Evolutionary conservation across 2,888 invertebrate genomes (phyloP).

Genomic region (Rhingia rostrata): DNA sequence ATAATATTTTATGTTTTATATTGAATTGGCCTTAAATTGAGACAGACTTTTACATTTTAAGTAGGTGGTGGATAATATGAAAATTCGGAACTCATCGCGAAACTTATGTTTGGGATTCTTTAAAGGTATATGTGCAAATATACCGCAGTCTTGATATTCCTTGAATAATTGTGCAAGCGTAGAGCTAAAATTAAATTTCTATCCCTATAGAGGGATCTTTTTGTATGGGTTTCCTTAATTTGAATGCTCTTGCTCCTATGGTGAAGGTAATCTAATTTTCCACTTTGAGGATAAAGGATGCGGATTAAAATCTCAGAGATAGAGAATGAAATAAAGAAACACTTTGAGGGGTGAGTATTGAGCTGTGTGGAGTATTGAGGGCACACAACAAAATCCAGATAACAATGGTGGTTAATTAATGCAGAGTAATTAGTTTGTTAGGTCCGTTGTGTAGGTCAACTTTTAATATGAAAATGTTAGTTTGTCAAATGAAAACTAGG

Average conservation of each 20-base stretch:
- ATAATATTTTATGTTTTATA: constrained; percentile 26
- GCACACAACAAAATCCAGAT: constrained; percentile 27
- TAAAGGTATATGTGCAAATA: background rate
- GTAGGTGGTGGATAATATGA: background rate
- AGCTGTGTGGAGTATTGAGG: constrained; percentile 20
- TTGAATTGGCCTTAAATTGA: constrained; percentile 4
- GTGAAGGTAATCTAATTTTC: constrained; percentile 50
- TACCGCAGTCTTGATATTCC: background rate
- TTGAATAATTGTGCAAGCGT: constrained; percentile 18
- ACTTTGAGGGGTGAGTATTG: background rate
- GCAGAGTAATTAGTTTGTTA: background rate
- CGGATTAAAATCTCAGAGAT: constrained; percentile 19
- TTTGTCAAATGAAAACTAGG: too few species aligned
- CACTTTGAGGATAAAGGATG: constrained; percentile 48
- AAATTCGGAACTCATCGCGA: background rate
- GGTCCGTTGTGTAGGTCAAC: background rate
- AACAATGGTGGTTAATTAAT: constrained; percentile 53
- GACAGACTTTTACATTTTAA: background rate
- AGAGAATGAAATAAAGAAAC: background rate
- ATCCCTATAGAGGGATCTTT: constrained; percentile 18
- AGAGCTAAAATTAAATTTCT: constrained; percentile 51
- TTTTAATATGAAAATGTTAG: background rate
- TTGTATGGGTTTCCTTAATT: background rate
- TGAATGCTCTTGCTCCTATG: constrained; percentile 9
- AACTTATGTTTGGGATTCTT: constrained; percentile 1